These are phyloP conservation scores for Brachystomella parvula DNA, from an alignment of 1,140 invertebrate genomes.

Conservation along the genomic window DNA sequence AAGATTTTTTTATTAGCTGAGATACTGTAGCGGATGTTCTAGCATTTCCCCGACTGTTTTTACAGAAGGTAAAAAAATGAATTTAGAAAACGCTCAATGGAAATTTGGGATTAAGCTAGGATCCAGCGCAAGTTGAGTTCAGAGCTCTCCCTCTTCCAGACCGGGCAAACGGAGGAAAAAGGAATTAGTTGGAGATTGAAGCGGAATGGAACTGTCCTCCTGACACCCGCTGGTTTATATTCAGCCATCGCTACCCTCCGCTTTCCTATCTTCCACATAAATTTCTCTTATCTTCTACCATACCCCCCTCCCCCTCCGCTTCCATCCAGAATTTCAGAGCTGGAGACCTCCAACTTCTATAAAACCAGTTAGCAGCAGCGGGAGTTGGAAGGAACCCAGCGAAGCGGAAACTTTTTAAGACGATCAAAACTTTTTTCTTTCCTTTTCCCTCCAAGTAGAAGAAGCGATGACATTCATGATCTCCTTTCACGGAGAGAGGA, in stretches of 20 bases:
- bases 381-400: not conserved
- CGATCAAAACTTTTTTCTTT: not conserved
- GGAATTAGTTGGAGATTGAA: not conserved
- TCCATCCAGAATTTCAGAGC: not conserved
- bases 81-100: too few species aligned
- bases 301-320: constrained; percentile 5
- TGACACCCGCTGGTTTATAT: constrained; percentile 8
- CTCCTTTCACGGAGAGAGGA: constrained; percentile 27
- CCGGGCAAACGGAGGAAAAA: constrained; percentile 9
- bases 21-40: not conserved
- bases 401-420: constrained; percentile 12
- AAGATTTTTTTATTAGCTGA: not conserved
- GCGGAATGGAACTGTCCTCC: not conserved
- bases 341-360: not conserved
- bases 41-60: too few species aligned
- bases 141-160: not conserved
- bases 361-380: not conserved
- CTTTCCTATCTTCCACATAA: constrained; percentile 22
- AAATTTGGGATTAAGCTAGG: too few species aligned
- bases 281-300: constrained; percentile 33
- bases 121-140: not conserved
- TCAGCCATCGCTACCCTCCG: not conserved
- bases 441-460: too few species aligned
- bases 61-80: too few species aligned
- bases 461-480: constrained; percentile 33